A percentile compares a stretch with the other conserved stretches of the same genome.
These are phyloP conservation scores for Ochropacha duplaris DNA, from an alignment of 2,888 invertebrate species.

Conservation along the genomic window DNA sequence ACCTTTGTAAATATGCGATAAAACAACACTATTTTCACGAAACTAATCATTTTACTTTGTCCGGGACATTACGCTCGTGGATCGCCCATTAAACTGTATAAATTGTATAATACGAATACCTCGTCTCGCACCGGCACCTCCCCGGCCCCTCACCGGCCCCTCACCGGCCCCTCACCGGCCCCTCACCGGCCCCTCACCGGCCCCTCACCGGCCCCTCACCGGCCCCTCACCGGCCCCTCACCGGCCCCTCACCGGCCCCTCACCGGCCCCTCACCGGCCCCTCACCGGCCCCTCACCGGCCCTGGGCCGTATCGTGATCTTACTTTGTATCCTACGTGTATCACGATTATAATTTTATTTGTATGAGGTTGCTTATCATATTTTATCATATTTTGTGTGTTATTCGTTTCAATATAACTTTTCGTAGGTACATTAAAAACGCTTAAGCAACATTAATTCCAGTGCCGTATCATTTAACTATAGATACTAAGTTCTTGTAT, in stretches of 20 bases:
- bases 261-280: too few relatives aligned
- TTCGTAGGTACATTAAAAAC: background rate
- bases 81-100: background rate
- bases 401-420: background rate
- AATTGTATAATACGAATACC: background rate
- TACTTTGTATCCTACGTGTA: background rate
- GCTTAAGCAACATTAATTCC: background rate
- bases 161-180: too few relatives aligned
- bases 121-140: background rate
- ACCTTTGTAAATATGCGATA: constrained; percentile 12
- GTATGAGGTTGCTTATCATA: background rate
- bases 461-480: background rate
- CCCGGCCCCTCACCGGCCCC: too few relatives aligned
- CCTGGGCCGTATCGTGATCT: background rate
- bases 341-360: constrained; percentile 4
- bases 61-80: background rate
- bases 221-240: background rate
- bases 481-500: too few relatives aligned
- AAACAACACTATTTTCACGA: constrained; percentile 11
- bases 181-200: background rate
- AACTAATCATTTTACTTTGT: constrained; percentile 21
- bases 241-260: too few relatives aligned
- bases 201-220: too few relatives aligned
- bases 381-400: background rate
- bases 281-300: background rate